Percentiles rank a stretch among this genome's conserved stretches.
Evolutionary conservation across 2,888 invertebrate genomes (phyloP).

Genomic region (Eupithecia insigniata): DNA sequence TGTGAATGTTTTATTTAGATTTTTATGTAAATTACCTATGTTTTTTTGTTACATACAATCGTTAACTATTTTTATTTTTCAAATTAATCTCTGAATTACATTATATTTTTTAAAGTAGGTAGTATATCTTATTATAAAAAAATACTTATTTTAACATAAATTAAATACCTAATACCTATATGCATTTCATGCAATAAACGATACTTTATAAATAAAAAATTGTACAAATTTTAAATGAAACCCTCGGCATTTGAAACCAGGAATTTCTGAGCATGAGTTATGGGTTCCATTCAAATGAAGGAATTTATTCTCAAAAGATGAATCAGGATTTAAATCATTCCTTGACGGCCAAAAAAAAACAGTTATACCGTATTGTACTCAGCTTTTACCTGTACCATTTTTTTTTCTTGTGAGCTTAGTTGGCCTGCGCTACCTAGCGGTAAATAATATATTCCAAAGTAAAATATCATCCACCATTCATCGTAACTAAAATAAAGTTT

Average conservation of each 20-base stretch:
- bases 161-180: too few species aligned
- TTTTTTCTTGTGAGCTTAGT: neutral
- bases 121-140: neutral
- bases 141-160: too few species aligned
- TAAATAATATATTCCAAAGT: neutral
- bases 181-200: too few species aligned
- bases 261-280: slow-evolving; percentile 16
- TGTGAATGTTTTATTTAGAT: neutral
- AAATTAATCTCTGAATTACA: too few species aligned
- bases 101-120: neutral
- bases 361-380: slow-evolving; percentile 4
- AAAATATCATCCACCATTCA: neutral
- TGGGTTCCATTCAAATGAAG: slow-evolving; percentile 14
- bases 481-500: neutral
- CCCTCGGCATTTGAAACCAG: neutral
- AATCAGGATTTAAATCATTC: neutral
- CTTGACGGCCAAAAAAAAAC: neutral
- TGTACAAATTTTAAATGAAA: neutral
- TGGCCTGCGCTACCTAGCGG: neutral
- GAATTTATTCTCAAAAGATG: slow-evolving; percentile 4
- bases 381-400: slow-evolving; percentile 1
- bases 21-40: neutral
- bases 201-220: neutral
- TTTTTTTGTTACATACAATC: neutral
- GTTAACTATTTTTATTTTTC: neutral